A percentile compares a stretch with the other conserved stretches of the same genome.
These are phyloP conservation scores for Cochlearius cochlearius DNA, from an alignment of 2,113 vertebrate species.

Conservation along the genomic window DNA sequence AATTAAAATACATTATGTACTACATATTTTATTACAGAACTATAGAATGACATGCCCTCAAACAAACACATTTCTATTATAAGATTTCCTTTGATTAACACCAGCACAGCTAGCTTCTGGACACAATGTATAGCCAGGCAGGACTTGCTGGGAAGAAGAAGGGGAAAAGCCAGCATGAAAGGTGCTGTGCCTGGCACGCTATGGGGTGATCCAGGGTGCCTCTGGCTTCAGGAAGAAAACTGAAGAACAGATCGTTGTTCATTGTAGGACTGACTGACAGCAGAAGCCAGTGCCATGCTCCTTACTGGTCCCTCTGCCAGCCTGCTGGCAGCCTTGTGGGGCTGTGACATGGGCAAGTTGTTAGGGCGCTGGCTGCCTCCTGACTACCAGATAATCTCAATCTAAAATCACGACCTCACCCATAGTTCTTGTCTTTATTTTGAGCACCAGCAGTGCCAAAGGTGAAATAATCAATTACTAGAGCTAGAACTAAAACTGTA, in stretches of 20 bases:
- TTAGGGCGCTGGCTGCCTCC: not conserved
- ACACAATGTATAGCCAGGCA: fast-evolving
- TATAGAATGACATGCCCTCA: not conserved
- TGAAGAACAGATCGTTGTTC: not conserved
- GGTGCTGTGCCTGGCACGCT: not conserved
- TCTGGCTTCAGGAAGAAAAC: not conserved
- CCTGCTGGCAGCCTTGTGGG: not conserved
- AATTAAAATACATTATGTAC: conserved; percentile 20
- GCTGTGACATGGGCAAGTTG: not conserved
- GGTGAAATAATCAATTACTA: not conserved
- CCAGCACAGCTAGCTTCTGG: not conserved
- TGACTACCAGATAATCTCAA: not conserved
- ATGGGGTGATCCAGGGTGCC: not conserved
- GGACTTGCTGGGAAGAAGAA: not conserved
- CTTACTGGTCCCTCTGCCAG: not conserved
- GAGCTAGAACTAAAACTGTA: not conserved
- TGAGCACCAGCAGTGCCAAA: not conserved
- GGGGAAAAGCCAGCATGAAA: not conserved
- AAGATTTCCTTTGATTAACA: not conserved
- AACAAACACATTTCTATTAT: not conserved
- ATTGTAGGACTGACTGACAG: not conserved
- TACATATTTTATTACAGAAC: conserved; percentile 1
- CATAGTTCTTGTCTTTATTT: not conserved
- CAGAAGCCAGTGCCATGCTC: not conserved
- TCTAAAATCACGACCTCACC: not conserved